phyloP scores from a whole-genome alignment of 2,797 vertebrate genomes.

The Eulemur mongoz region DNA sequence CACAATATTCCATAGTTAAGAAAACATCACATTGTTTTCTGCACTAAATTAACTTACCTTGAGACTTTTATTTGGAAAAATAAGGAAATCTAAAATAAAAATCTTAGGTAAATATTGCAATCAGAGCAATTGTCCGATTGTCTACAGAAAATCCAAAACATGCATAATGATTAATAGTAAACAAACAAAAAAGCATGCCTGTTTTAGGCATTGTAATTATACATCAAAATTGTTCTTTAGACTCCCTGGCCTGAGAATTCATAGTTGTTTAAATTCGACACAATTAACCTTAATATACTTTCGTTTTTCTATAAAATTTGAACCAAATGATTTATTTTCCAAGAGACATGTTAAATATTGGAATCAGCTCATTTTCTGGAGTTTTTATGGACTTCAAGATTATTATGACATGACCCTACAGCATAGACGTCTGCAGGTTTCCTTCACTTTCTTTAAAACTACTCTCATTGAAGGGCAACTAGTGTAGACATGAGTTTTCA shows the following conservation, averaged over 20 bases:
- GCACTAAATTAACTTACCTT: conserved; percentile 68
- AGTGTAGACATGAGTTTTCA: not conserved
- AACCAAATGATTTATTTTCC: conserved; percentile 19
- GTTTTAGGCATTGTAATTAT: not conserved
- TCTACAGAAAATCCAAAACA: not conserved
- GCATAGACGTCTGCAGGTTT: not conserved
- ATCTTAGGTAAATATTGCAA: not conserved
- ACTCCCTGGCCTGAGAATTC: not conserved
- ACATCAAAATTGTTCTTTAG: not conserved
- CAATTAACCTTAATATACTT: not conserved
- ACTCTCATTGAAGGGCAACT: not conserved
- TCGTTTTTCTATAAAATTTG: not conserved
- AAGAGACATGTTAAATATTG: conserved; percentile 2
- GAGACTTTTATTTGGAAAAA: conserved; percentile 40
- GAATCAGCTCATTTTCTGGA: not conserved
- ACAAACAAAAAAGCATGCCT: not conserved
- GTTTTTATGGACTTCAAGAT: not conserved
- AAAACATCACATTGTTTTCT: conserved; percentile 59
- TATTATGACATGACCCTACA: not conserved
- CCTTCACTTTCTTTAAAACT: not conserved
- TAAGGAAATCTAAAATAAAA: conserved; percentile 24
- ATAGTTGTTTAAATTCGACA: not conserved
- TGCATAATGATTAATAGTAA: not conserved
- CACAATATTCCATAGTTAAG: conserved; percentile 26
- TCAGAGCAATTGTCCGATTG: not conserved